Evolutionary conservation across 2,113 vertebrate species (phyloP).

Genomic region (Corythornis vintsioides): DNA sequence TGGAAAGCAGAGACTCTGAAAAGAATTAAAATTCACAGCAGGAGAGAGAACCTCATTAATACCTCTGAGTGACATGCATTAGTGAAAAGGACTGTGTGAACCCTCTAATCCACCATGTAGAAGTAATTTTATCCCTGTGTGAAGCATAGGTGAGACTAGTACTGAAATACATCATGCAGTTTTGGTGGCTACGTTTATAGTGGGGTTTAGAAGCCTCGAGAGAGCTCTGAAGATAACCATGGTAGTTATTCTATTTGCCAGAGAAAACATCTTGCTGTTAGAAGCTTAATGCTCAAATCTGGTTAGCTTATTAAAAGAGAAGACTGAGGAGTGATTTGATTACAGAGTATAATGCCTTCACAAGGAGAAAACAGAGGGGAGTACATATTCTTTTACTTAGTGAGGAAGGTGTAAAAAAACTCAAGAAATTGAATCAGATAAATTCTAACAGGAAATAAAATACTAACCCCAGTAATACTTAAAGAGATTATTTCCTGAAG

Average conservation of each 20-base stretch:
- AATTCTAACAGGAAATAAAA: neutral
- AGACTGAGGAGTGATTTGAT: conserved; percentile 45
- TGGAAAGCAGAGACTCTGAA: neutral
- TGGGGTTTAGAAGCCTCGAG: conserved; percentile 7
- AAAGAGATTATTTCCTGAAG: neutral
- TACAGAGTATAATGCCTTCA: conserved; percentile 18
- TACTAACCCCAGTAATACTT: neutral
- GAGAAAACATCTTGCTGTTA: conserved; percentile 37
- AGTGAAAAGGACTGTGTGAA: conserved; percentile 3
- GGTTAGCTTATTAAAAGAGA: conserved; percentile 47
- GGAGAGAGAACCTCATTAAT: conserved; percentile 4
- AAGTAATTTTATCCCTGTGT: conserved; percentile 41
- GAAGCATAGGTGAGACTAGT: conserved; percentile 11
- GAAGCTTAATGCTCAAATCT: conserved; percentile 48
- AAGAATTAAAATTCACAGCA: neutral
- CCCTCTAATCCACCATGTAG: neutral
- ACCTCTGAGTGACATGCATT: neutral
- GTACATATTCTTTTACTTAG: neutral
- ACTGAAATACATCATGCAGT: neutral
- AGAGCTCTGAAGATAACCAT: neutral
- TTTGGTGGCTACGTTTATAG: conserved; percentile 13
- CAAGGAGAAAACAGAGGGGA: neutral
- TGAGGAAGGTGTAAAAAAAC: neutral
- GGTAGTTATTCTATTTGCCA: conserved; percentile 25
- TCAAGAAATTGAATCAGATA: neutral